phyloP scores from a whole-genome alignment of 35 echinoderm and acorn worm species.

The Apostichopus californicus region DNA sequence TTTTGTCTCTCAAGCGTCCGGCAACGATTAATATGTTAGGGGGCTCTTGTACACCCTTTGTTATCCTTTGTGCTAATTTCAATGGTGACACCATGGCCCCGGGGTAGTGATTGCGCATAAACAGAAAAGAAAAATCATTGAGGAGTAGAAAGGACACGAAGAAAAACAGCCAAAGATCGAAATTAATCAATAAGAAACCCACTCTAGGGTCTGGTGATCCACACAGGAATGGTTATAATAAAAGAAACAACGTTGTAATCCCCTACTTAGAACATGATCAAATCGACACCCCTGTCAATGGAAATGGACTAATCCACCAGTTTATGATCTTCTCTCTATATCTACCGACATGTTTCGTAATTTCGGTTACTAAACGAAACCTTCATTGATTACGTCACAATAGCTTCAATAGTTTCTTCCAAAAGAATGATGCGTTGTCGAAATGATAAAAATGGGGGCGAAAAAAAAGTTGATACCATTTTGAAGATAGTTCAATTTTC shows the following conservation, averaged over 20 bases:
- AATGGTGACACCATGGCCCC: slow-evolving; percentile 38
- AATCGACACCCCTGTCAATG: neutral
- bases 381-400: neutral
- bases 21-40: slow-evolving; percentile 41
- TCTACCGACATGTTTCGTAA: neutral
- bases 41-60: slow-evolving; percentile 38
- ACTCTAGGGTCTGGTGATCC: slow-evolving; percentile 42
- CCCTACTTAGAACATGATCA: slow-evolving; percentile 18
- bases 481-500: neutral
- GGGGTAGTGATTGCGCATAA: slow-evolving; percentile 48
- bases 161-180: slow-evolving; percentile 52
- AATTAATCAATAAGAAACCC: slow-evolving; percentile 39
- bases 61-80: slow-evolving; percentile 16
- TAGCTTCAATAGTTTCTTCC: too few species aligned
- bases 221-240: neutral
- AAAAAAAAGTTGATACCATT: neutral
- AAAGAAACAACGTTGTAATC: neutral
- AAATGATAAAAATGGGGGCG: neutral
- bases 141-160: slow-evolving; percentile 34
- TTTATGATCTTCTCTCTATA: neutral
- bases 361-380: neutral
- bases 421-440: neutral
- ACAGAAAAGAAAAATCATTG: slow-evolving; percentile 36
- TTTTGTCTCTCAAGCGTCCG: neutral
- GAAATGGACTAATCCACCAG: neutral